Conservation (phyloP, 1,140 invertebrate genomes). For the Rhyacophila brunnea region DNA sequence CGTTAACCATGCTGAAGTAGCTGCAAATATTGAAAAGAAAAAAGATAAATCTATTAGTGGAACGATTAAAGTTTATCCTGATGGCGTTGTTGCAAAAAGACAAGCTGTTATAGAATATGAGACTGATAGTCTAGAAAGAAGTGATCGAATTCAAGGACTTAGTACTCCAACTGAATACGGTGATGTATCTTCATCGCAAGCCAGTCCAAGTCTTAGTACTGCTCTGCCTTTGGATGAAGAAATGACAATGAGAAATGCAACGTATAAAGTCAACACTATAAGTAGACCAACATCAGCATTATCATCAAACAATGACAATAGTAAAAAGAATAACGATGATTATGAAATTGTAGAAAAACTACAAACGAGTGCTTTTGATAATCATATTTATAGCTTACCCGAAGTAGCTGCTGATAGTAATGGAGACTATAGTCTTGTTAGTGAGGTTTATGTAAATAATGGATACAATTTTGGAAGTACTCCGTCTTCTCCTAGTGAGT, state of each 20-base stretch:
- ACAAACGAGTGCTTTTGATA: slow-evolving; percentile 24
- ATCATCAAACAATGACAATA: slow-evolving; percentile 50
- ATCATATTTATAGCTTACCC: slow-evolving; percentile 27
- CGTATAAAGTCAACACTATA: slow-evolving; percentile 58
- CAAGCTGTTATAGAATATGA: slow-evolving; percentile 63
- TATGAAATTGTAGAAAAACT: slow-evolving; percentile 47
- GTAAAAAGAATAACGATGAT: slow-evolving; percentile 49
- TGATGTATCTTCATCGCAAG: slow-evolving; percentile 64
- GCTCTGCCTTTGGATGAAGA: slow-evolving; percentile 75
- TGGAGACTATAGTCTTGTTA: slow-evolving; percentile 66
- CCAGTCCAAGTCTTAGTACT: slow-evolving; percentile 66
- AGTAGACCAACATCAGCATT: slow-evolving; percentile 60
- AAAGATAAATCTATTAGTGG: no score
- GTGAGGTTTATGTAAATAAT: slow-evolving; percentile 76
- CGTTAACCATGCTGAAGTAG: background rate
- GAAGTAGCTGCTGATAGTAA: slow-evolving; percentile 30
- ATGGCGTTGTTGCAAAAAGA: slow-evolving; percentile 17
- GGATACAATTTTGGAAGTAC: slow-evolving; percentile 66
- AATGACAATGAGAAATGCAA: slow-evolving; percentile 71
- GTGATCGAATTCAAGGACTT: slow-evolving; percentile 52
- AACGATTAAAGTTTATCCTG: background rate
- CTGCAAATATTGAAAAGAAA: background rate
- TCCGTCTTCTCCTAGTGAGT: slow-evolving; percentile 59
- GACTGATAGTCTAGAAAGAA: slow-evolving; percentile 75
- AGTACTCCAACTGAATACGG: slow-evolving; percentile 63